Evolutionary conservation across 2,888 invertebrate genomes (phyloP).

Genomic region (Drosophila paramelanica): DNA sequence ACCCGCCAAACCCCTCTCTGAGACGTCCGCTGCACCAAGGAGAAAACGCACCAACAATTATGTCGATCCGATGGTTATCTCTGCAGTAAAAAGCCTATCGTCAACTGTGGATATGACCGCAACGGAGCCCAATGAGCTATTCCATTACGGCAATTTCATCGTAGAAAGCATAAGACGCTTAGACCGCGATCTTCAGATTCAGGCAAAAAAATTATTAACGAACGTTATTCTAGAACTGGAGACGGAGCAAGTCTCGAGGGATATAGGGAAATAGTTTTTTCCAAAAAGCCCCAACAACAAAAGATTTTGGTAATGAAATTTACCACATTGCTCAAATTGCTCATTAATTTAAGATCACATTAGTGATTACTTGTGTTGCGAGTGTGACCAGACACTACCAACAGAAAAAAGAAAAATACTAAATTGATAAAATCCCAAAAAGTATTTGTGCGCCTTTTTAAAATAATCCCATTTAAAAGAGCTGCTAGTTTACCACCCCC

Average conservation of each 20-base stretch:
- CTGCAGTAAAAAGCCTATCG: slow-evolving; percentile 7
- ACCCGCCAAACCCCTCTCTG: slow-evolving; percentile 3
- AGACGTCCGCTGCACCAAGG: not conserved
- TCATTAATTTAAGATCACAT: too few species aligned
- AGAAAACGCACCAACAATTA: not conserved
- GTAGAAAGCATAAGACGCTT: slow-evolving; percentile 11
- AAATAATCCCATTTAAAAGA: too few species aligned
- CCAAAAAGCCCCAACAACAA: too few species aligned
- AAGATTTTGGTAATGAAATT: too few species aligned
- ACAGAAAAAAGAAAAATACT: too few species aligned
- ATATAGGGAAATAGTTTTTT: not conserved
- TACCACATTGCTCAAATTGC: too few species aligned
- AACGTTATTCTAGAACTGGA: slow-evolving; percentile 3
- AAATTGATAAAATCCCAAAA: too few species aligned
- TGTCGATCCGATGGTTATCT: not conserved
- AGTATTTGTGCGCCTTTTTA: too few species aligned
- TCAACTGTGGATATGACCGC: not conserved
- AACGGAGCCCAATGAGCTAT: slow-evolving; percentile 6
- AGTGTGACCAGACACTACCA: too few species aligned
- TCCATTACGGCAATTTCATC: slow-evolving; percentile 16
- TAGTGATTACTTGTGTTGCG: too few species aligned
- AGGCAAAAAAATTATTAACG: slow-evolving; percentile 9
- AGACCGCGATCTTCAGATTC: slow-evolving; percentile 15
- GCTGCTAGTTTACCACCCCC: too few species aligned
- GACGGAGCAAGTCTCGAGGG: slow-evolving; percentile 4